Evolutionary conservation across 2,888 invertebrate genomes (phyloP).

Genomic region (Idaea biselata): DNA sequence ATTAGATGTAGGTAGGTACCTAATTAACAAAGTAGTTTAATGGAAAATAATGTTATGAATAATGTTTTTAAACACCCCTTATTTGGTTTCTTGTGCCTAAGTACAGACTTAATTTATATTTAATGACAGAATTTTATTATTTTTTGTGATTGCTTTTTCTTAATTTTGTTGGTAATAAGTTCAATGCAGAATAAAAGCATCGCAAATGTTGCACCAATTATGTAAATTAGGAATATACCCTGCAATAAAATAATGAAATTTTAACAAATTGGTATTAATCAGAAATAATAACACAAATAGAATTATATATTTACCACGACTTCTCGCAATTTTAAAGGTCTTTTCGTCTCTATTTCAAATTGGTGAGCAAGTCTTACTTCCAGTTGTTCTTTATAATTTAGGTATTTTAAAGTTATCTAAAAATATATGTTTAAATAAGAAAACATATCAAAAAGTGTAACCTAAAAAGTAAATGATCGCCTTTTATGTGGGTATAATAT

Average conservation of each 20-base stretch:
- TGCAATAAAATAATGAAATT: neutral
- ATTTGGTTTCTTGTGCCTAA: no score
- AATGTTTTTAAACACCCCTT: no score
- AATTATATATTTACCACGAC: neutral
- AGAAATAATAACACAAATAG: neutral
- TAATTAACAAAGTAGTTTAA: no score
- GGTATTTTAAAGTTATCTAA: conserved; percentile 10
- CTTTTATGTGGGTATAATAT: no score
- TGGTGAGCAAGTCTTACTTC: neutral
- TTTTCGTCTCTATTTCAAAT: neutral
- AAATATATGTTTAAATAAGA: neutral
- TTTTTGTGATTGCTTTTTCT: neutral
- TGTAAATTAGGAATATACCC: neutral
- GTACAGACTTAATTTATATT: no score
- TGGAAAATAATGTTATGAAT: no score
- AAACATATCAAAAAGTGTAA: no score
- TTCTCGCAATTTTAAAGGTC: neutral
- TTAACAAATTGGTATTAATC: neutral
- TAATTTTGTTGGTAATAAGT: conserved; percentile 10
- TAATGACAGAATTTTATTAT: no score
- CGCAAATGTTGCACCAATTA: conserved; percentile 6
- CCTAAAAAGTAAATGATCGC: no score
- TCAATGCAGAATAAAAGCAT: neutral
- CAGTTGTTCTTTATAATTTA: neutral
- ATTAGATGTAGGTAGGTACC: no score